Percentiles rank a stretch among this genome's conserved stretches.
Conservation (phyloP, 2,888 invertebrate genomes). For the Euplagia quadripunctaria region DNA sequence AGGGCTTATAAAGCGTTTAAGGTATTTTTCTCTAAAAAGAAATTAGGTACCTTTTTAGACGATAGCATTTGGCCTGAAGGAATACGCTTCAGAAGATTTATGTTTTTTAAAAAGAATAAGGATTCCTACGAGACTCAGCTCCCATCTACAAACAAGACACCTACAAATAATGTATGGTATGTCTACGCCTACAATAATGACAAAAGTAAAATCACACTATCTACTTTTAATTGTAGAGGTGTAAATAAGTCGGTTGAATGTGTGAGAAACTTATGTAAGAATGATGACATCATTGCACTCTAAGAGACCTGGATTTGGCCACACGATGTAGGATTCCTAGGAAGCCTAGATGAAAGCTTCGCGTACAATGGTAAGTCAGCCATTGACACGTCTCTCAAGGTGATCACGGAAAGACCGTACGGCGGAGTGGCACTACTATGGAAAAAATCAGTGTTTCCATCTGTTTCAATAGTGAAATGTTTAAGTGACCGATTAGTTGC, state of each 20-base stretch:
- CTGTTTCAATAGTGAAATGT: not conserved
- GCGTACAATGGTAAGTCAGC: slow-evolving; percentile 39
- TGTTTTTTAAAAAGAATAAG: too few relatives aligned
- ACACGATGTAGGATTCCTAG: slow-evolving; percentile 38
- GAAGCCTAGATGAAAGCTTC: slow-evolving; percentile 31
- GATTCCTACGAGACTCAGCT: too few relatives aligned
- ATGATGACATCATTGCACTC: slow-evolving; percentile 13
- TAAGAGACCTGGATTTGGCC: slow-evolving; percentile 29
- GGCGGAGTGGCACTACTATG: too few relatives aligned
- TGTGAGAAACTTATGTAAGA: slow-evolving; percentile 14
- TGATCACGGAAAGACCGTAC: not conserved
- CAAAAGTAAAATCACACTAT: too few relatives aligned
- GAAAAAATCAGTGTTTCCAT: slow-evolving; percentile 1
- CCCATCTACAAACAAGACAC: too few relatives aligned
- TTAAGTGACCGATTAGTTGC: slow-evolving; percentile 20
- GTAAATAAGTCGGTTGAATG: not conserved
- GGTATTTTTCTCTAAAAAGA: too few relatives aligned
- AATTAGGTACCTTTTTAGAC: too few relatives aligned
- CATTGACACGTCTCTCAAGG: slow-evolving; percentile 32
- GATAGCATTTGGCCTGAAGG: too few relatives aligned
- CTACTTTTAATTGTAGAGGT: slow-evolving; percentile 18
- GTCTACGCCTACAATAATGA: too few relatives aligned
- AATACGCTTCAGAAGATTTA: too few relatives aligned
- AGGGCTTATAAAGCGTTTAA: too few relatives aligned
- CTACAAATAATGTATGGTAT: too few relatives aligned